Evolutionary conservation across 2,797 vertebrate genomes (phyloP).

Genomic region (Phylloscopus collybita): DNA sequence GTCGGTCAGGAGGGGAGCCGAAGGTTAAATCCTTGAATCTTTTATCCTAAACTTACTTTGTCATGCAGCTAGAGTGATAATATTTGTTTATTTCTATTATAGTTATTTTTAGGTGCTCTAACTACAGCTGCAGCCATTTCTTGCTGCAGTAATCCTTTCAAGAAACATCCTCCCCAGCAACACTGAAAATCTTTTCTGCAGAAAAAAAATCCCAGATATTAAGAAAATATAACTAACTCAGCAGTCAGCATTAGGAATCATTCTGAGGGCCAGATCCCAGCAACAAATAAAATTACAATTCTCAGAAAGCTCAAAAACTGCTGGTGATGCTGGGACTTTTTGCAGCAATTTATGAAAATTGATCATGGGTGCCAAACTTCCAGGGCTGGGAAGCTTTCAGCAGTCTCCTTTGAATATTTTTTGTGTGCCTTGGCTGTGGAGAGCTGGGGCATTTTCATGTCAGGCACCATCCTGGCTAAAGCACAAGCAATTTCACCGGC

Average conservation of each 20-base stretch:
- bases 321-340: background rate
- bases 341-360: background rate
- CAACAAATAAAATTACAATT: background rate
- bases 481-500: rapidly evolving
- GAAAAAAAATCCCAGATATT: background rate
- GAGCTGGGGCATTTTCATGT: rapidly evolving
- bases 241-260: background rate
- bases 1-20: background rate
- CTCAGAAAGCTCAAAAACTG: background rate
- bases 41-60: background rate
- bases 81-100: conserved; percentile 12
- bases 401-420: background rate
- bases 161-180: background rate
- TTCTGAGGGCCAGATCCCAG: background rate
- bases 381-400: background rate
- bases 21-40: background rate
- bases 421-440: background rate
- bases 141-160: background rate
- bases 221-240: background rate
- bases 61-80: background rate
- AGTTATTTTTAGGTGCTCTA: conserved; percentile 16
- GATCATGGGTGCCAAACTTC: rapidly evolving
- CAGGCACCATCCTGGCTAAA: background rate
- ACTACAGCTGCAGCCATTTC: conserved; percentile 15
- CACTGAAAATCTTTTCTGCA: background rate